Conservation (phyloP, 2,113 vertebrate genomes). For the Cyprinodon variegatus region DNA sequence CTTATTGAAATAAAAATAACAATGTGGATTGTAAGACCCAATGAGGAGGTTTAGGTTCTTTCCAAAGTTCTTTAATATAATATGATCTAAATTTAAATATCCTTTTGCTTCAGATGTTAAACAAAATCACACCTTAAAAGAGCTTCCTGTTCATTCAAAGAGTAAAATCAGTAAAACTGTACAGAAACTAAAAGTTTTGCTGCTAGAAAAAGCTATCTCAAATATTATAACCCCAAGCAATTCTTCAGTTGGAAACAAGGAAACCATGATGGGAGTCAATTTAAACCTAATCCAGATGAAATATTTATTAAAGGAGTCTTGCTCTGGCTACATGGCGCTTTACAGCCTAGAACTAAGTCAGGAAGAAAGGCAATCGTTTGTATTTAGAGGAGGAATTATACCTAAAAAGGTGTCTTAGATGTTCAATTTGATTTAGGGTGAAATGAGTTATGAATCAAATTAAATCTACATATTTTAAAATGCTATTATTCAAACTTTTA, state of each 20-base stretch:
- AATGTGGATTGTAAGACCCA: too few relatives aligned
- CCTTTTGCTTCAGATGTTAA: too few relatives aligned
- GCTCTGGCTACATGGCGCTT: not conserved
- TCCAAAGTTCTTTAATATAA: too few relatives aligned
- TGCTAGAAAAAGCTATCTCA: not conserved
- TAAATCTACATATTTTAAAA: not conserved
- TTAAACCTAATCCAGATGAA: not conserved
- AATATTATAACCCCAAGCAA: not conserved
- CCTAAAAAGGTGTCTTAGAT: not conserved
- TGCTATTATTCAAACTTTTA: not conserved
- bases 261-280: not conserved
- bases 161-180: not conserved
- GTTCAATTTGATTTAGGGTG: not conserved
- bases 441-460: not conserved
- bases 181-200: not conserved
- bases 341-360: not conserved
- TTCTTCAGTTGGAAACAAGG: not conserved
- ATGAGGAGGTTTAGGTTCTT: too few relatives aligned
- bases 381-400: not conserved
- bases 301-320: not conserved
- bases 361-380: not conserved
- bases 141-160: not conserved
- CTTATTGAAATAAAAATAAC: too few relatives aligned
- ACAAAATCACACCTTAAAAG: too few relatives aligned
- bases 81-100: too few relatives aligned